Evolutionary conservation across 2,888 invertebrate genomes (phyloP).

Genomic region (Rugalucina vietnamica): DNA sequence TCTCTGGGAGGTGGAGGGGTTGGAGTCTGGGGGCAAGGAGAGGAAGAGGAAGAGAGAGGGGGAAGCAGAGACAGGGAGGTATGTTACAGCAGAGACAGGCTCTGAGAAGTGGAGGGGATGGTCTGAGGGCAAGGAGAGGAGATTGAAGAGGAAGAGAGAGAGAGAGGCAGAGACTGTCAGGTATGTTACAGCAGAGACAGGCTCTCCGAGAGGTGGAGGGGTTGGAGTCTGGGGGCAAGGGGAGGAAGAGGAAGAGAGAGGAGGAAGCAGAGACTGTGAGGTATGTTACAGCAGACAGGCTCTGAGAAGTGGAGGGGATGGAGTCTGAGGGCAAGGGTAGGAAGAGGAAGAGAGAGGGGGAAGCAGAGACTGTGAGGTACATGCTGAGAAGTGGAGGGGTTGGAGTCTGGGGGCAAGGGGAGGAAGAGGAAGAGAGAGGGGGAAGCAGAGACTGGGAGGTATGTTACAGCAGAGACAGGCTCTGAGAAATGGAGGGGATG

Average conservation of each 20-base stretch:
- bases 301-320: slow-evolving; percentile 71
- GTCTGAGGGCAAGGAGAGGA: neutral
- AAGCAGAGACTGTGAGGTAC: too few relatives aligned
- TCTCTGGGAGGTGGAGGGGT: slow-evolving; percentile 71
- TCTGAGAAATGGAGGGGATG: slow-evolving; percentile 71
- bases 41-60: slow-evolving; percentile 62
- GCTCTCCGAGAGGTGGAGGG: slow-evolving; percentile 75
- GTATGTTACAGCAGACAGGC: too few relatives aligned
- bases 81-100: neutral
- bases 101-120: neutral
- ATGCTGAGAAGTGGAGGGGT: slow-evolving; percentile 73
- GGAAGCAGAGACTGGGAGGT: slow-evolving; percentile 58
- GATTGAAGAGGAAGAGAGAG: too few relatives aligned
- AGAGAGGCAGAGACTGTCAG: too few relatives aligned
- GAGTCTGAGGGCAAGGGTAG: slow-evolving; percentile 65
- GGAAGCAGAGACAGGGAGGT: slow-evolving; percentile 58
- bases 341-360: slow-evolving; percentile 59
- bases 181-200: slow-evolving; percentile 88
- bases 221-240: slow-evolving; percentile 62
- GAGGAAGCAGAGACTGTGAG: slow-evolving; percentile 66
- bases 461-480: slow-evolving; percentile 88
- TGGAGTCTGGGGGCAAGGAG: slow-evolving; percentile 63
- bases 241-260: slow-evolving; percentile 58
- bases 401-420: slow-evolving; percentile 63
- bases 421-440: slow-evolving; percentile 62